Evolutionary conservation across 2,113 vertebrate species (phyloP).

Genomic region (Vulpes vulpes): DNA sequence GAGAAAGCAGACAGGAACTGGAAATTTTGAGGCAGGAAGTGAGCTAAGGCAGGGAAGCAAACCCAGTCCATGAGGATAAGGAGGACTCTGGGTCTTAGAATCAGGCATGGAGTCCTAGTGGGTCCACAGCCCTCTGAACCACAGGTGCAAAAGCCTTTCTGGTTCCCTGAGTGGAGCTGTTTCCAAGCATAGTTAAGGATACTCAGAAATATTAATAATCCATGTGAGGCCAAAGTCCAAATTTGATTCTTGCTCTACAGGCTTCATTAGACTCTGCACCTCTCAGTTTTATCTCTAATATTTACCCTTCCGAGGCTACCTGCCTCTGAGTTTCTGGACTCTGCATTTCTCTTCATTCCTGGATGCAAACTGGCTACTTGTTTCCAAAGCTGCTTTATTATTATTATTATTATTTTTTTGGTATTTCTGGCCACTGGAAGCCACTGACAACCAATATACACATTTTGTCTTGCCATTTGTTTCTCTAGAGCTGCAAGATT

Average conservation of each 20-base stretch:
- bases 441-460: not conserved
- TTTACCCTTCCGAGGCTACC: not conserved
- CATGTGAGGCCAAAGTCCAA: not conserved
- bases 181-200: not conserved
- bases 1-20: not conserved
- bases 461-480: not conserved
- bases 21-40: not conserved
- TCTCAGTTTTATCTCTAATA: not conserved
- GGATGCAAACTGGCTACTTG: not conserved
- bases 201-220: not conserved
- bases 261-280: not conserved
- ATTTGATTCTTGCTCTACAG: not conserved
- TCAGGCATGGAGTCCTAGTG: not conserved
- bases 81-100: not conserved
- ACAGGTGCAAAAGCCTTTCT: not conserved
- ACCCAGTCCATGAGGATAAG: not conserved
- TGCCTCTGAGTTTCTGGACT: not conserved
- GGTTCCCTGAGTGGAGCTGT: not conserved
- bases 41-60: not conserved
- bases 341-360: not conserved
- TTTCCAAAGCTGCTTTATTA: not conserved
- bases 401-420: not conserved
- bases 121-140: not conserved
- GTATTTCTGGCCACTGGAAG: not conserved
- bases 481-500: not conserved